Base-by-base conservation (phyloP, 2,888 invertebrate species). In the Trachelus troglodyta region DNA sequence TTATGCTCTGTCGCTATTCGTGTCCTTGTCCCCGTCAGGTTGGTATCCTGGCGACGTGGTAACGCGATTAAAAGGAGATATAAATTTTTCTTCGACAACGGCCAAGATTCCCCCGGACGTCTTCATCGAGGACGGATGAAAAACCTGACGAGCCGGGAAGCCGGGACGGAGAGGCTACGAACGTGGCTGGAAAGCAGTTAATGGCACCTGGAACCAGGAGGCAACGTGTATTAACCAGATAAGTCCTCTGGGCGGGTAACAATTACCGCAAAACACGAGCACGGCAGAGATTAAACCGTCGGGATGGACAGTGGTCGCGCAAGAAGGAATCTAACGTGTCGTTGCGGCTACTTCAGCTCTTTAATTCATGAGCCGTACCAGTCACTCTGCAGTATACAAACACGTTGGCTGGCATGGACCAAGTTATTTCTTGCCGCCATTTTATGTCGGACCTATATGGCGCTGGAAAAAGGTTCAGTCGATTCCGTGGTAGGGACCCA, bases 341-440 rank as follows among this genome's bases (percentile, higher is more conserved):
- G 85, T 86, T 86, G 84, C 83, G 82, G 83, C 84, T 85, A 83
- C 82, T 83, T 78, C 81, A 79, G 81, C 87, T 89, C 86, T 89
- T 89, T 89, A 89, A 89, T 90, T 89, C 89, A 89, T 89, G 89
- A 89, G 87, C 76, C 73, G 56, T 56, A 56, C 9, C 56, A 9
- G 23, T 9, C 23, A 56, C 56, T 56, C 6, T 9, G 23, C 56
- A 56, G 56, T 23, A 56, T 9, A 56, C 23, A 23, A 56, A 56
- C 56, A 56, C 56, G 56, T 23, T 56, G 56, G 56, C 23, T 23
- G 56, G 56, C 23, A 23, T 71, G 34, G 33, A 34, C 71, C 71
- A 11, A 71, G 34, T 71, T 23, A 34, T 71, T 71, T 71, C 30
- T 71, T 71, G 33, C 71, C 71, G 12, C 30, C 33, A 71, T 71